Evolutionary conservation across 2,888 invertebrate genomes (phyloP).

Genomic region (Mesochorus sp.): DNA sequence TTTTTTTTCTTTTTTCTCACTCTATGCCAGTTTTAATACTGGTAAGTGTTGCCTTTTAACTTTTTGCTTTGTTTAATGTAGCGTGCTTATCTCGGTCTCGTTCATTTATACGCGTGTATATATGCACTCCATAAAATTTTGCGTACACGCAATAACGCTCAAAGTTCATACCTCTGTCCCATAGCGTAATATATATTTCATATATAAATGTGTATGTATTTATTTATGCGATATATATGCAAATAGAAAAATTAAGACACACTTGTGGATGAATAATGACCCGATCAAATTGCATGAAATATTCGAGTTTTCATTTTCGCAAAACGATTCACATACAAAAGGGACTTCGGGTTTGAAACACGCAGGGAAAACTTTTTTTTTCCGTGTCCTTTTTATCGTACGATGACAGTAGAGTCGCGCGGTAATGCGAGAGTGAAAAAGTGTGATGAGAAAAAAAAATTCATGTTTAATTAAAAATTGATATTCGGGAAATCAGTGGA

Average conservation of each 20-base stretch:
- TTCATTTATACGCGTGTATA: neutral
- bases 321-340: too few relatives aligned
- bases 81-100: constrained; percentile 53
- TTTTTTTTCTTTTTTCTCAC: neutral
- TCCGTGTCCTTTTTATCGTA: neutral
- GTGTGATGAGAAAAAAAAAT: neutral
- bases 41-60: constrained; percentile 54
- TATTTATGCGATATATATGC: neutral
- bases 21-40: constrained; percentile 37
- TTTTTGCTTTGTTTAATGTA: constrained; percentile 53
- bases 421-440: neutral
- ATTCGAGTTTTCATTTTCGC: constrained; percentile 50
- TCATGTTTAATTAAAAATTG: too few relatives aligned
- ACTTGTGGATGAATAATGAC: constrained; percentile 57
- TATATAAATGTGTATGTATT: constrained; percentile 16
- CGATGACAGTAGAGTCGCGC: neutral
- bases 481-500: neutral
- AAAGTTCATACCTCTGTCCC: neutral
- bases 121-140: constrained; percentile 10
- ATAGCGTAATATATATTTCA: too few relatives aligned
- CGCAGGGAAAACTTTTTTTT: neutral
- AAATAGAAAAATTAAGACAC: constrained; percentile 20
- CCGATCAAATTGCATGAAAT: constrained; percentile 51
- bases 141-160: constrained; percentile 26
- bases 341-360: too few relatives aligned